phyloP scores from a whole-genome alignment of 2,888 invertebrate genomes.

The Tinea trinotella region DNA sequence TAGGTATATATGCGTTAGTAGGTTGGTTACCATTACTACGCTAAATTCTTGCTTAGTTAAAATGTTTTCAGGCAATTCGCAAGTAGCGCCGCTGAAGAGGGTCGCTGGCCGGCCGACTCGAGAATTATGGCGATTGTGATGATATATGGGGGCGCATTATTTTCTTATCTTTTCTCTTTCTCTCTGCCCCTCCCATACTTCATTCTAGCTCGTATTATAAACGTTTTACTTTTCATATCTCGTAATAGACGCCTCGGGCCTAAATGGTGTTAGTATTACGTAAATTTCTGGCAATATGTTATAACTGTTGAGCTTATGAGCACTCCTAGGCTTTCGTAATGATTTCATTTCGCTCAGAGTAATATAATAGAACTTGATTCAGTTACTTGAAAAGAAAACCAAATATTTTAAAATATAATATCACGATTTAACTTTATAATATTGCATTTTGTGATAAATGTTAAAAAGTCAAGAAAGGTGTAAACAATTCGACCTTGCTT shows the following conservation, averaged over 20 bases:
- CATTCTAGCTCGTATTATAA: constrained; percentile 62
- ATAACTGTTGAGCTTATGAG: constrained; percentile 32
- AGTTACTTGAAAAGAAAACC: background rate
- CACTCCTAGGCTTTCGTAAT: constrained; percentile 37
- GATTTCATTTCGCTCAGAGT: constrained; percentile 27
- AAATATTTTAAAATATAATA: background rate
- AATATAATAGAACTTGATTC: constrained; percentile 44
- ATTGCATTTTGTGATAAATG: background rate
- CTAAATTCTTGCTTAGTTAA: constrained; percentile 47
- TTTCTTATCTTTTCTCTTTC: constrained; percentile 71
- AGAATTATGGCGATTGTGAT: constrained; percentile 68
- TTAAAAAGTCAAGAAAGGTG: constrained; percentile 23
- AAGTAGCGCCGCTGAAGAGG: constrained; percentile 47
- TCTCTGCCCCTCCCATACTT: constrained; percentile 66
- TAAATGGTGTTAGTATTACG: constrained; percentile 55
- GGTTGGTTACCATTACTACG: constrained; percentile 23
- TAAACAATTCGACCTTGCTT: constrained; percentile 55
- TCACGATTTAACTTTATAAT: background rate
- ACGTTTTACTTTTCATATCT: constrained; percentile 66
- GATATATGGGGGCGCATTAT: constrained; percentile 70
- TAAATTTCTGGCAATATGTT: constrained; percentile 55
- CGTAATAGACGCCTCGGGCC: constrained; percentile 50
- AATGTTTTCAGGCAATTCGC: constrained; percentile 53
- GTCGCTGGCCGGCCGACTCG: constrained; percentile 53
- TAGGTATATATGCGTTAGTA: background rate